Evolutionary conservation across 2,888 invertebrate genomes (phyloP), one percentile per base, ranked within the genome.

Genomic region (Formica aserva): DNA sequence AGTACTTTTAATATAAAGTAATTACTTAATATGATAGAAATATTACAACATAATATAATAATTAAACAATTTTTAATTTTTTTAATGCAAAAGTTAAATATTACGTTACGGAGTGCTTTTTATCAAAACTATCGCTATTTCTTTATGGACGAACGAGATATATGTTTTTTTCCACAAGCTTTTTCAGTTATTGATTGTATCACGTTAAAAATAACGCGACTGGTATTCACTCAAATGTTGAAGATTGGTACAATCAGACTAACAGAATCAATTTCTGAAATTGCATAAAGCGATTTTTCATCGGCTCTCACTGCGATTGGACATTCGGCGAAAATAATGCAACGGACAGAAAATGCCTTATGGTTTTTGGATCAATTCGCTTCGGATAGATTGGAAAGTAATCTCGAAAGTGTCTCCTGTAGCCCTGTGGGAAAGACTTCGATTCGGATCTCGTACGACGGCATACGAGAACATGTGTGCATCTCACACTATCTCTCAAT

Each of bases 401-500:
- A 94, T 94, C 94, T 94, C 91, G 91, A 92, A 93, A 93, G 94
- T 94, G 93, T 93, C 92, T 91, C 87, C 85, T 84, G 69, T 75
- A 74, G 84, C 87, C 93, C 91, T 91, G 65, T 85, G 93, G 92
- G 93, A 93, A 87, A 87, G 88, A 85, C 90, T 85, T 86, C 89
- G 75, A 86, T 86, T 87, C 87, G 83, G 77, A 85, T 88, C 82
- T 80, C 62, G 84, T 85, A 90, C 83, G 84, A 86, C 74, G 86
- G 67, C 75, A 81, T 83, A 86, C 83, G 82, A 26, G 81, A 63
- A 38, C 78, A 77, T 86, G 81, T 62, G 86, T 82, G 74, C 69
- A 80, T 83, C 84, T 80, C 75, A 69, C 72, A 78, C 67, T 57
- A 60, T 65, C 69, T 77, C 15, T 72, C 45, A 45, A 32, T 35